phyloP scores from a whole-genome alignment of 1,140 invertebrate species.

The Homarus americanus region DNA sequence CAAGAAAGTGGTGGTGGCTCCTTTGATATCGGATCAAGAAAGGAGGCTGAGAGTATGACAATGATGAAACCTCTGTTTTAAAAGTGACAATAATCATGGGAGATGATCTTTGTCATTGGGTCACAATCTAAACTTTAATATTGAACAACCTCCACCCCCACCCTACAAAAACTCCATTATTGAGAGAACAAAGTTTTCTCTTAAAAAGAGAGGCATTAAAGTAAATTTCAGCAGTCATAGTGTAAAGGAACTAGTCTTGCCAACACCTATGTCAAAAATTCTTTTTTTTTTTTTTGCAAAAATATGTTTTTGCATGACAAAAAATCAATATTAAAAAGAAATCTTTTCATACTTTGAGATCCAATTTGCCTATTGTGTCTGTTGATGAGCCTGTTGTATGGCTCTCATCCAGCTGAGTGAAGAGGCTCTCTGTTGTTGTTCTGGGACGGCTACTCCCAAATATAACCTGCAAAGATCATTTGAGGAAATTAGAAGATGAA shows the following conservation, averaged over 20 bases:
- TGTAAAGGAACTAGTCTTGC: too few species aligned
- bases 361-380: slow-evolving; percentile 35
- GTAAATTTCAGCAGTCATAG: background rate
- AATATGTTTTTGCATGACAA: background rate
- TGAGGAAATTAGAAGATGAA: too few species aligned
- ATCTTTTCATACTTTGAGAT: slow-evolving; percentile 30
- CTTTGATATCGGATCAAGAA: too few species aligned
- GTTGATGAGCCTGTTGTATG: background rate
- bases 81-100: too few species aligned
- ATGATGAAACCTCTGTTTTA: too few species aligned
- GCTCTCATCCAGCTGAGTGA: slow-evolving; percentile 48
- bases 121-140: too few species aligned
- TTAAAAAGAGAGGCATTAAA: background rate
- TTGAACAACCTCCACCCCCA: too few species aligned
- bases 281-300: background rate
- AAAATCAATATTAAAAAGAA: background rate
- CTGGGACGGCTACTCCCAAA: slow-evolving; percentile 33
- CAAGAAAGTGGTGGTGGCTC: too few species aligned
- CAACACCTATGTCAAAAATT: background rate
- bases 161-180: background rate
- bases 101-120: too few species aligned
- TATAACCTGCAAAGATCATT: background rate
- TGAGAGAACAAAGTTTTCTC: too few species aligned
- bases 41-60: too few species aligned
- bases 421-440: slow-evolving; percentile 47